A percentile compares a stretch with the other conserved stretches of the same genome.
These are phyloP conservation scores for Porites rus DNA, from an alignment of 92 coral and sea anemone species.

Conservation along the genomic window DNA sequence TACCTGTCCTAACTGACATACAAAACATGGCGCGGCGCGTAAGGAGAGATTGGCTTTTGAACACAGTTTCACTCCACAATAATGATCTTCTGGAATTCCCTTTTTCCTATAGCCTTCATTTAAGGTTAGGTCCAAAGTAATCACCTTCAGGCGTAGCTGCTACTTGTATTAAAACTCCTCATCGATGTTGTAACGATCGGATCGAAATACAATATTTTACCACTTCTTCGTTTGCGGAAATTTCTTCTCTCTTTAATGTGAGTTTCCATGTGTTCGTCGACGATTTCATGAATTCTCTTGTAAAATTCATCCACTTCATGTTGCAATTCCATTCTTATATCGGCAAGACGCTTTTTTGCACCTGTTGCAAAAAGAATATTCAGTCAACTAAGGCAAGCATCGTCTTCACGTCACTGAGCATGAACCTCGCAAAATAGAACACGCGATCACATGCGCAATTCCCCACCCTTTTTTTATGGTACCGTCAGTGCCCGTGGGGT, in stretches of 20 bases:
- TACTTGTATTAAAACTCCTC: not conserved
- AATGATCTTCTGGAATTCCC: too few species aligned
- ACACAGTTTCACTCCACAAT: not conserved
- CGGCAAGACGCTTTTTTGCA: not conserved
- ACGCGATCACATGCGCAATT: too few species aligned
- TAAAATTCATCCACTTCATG: slow-evolving; percentile 42
- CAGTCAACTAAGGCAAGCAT: too few species aligned
- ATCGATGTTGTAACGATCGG: not conserved
- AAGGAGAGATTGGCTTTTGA: not conserved
- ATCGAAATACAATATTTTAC: not conserved
- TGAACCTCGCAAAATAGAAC: too few species aligned
- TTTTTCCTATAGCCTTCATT: not conserved
- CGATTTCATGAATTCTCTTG: slow-evolving; percentile 4
- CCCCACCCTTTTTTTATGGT: too few species aligned
- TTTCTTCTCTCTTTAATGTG: slow-evolving; percentile 23
- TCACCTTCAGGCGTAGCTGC: not conserved
- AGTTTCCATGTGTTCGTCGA: slow-evolving; percentile 10
- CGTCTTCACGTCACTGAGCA: too few species aligned
- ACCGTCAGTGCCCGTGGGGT: too few species aligned
- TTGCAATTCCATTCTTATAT: slow-evolving; percentile 14
- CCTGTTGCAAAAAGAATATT: not conserved
- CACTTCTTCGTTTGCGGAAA: slow-evolving; percentile 2
- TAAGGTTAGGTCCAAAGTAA: not conserved
- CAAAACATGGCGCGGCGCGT: not conserved
- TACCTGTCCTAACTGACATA: not conserved